Evolutionary conservation across 2,888 invertebrate genomes (phyloP), one percentile per base, ranked within the genome.

Genomic region (Metalampra italica): DNA sequence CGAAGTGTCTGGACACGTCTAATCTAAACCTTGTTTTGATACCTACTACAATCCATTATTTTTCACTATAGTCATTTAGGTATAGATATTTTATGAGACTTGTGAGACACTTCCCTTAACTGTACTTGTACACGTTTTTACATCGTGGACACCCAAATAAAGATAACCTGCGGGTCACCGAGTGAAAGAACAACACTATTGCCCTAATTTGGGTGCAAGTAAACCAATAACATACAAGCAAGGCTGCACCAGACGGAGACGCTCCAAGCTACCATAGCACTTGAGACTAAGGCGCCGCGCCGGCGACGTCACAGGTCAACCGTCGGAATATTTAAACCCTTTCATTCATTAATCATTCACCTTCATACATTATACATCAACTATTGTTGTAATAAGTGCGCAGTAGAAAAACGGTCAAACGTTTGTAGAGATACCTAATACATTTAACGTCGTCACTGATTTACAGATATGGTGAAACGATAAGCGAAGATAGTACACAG

Each of bases 281-380:
- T 51, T 54, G 7, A 62, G 63, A 63, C 64, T 55, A 49, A 54
- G 39, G 39, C 39, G 49, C 15, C 36, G 39, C 39, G 49, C 15
- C 36, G 38, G 22, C 22, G 47, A 54, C 52, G 55, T 50, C 56
- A 46, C 51, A 53, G 80, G 76, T 79, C 77, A 76, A 63, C 58
- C 62, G 54, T 63, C 70, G 76, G 68, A 75, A 79, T 79, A 82
- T 78, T 45, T 65, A 81, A 71, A 57, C 56, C 48, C 56, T 62
- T 75, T 68, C 74, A 75, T 78, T 78, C 68, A 73, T 62, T 71
- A 68, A 67, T 71, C 56, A 66, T 74, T 77, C 75, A 66, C 59
- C 64, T 64, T 59, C 64, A 68, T 70, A 59, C 60, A 75, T 78
- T 38, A 63, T 64, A 46, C 62, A 65, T 64, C 41, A 45, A 44